Base-by-base conservation (phyloP, 2,113 vertebrate species). In the Lepus timidus region DNA sequence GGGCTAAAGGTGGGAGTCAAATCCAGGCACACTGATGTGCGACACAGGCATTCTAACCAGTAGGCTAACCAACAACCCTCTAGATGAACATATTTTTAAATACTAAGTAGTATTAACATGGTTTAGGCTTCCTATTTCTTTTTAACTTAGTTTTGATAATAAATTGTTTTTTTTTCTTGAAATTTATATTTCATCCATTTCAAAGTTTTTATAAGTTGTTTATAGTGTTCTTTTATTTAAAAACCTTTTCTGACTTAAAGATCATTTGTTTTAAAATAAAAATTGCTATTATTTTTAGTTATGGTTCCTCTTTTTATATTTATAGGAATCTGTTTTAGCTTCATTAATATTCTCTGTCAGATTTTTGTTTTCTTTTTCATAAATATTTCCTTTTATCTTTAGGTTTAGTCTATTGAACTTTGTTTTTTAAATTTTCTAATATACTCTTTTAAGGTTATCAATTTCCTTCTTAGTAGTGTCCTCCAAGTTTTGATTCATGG, bases 401-500 rank as follows among this genome's bases (percentile, higher is more conserved):
- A 84, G 6, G 6, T 20, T 64, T 75, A 91, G 17, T 65, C 58
- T 81, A 1, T 74, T 88, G 39, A 71, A 93, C 75, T 80, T 87
- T 64, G 16, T 33, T 25, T 90, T 68, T 75, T 85, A n/a, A 65
- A 51, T 79, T 62, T 39, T n/a, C 75, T 39, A 22, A 49, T 61
- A 70, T 4, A 19, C 33, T 27, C n/a, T 25, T 81, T 17, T 13
- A 67, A 58, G 7, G 49, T 88, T 88, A 55, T 55, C 74, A 27
- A 65, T 88, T 88, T 65, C 31, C 39, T 68, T 68, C 44, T 79
- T 62, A 62, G 61, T 52, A 74, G 16, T 25, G 17, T 51, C 51
- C 75, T 87, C 49, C 71, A 71, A 70, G 70, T 71, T 88, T 88
- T 95, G 90, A 62, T 76, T 70, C 11, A 9, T 76, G 51, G 16